Evolutionary conservation across 2,113 vertebrate genomes (phyloP).

Genomic region (Ondatra zibethicus): DNA sequence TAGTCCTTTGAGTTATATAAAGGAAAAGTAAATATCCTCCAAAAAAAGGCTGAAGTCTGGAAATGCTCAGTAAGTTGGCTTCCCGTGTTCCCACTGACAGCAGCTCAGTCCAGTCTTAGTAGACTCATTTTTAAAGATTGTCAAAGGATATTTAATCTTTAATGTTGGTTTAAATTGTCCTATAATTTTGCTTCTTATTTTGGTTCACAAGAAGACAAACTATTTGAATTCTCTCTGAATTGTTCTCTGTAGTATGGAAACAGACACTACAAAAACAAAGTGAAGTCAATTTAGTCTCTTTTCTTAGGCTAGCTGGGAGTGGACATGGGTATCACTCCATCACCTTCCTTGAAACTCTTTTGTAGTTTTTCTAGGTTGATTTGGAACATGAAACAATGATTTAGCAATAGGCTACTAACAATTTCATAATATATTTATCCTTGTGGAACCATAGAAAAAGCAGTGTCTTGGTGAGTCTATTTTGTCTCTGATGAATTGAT

Average conservation of each 20-base stretch:
- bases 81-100: not conserved
- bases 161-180: not conserved
- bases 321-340: not conserved
- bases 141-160: slow-evolving; percentile 24
- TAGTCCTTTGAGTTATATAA: slow-evolving; percentile 14
- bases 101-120: not conserved
- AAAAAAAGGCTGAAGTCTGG: slow-evolving; percentile 16
- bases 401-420: not conserved
- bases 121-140: slow-evolving; percentile 18
- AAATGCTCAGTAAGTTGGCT: not conserved
- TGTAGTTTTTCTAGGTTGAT: not conserved
- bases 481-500: not conserved
- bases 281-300: not conserved
- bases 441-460: not conserved
- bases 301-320: not conserved
- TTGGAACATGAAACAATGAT: not conserved
- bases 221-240: not conserved
- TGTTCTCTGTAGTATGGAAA: not conserved
- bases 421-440: not conserved
- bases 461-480: not conserved
- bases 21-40: slow-evolving; percentile 45
- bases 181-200: not conserved
- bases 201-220: not conserved
- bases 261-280: not conserved
- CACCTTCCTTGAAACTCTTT: not conserved